These are phyloP conservation scores for Pygmarrhopalites habei DNA, from an alignment of 1,140 invertebrate species.

Conservation along the genomic window DNA sequence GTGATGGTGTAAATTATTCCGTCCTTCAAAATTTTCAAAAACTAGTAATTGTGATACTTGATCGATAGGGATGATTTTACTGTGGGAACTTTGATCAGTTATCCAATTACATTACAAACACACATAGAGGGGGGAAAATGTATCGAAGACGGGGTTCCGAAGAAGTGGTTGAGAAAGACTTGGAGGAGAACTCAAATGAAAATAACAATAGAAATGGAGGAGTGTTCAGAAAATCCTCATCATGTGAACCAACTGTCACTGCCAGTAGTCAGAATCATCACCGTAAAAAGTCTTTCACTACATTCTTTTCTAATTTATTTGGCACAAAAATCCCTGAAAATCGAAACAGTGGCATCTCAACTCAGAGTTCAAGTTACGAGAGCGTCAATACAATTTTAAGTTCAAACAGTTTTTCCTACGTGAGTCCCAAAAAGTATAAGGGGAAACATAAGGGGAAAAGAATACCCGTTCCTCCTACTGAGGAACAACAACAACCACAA, in stretches of 20 bases:
- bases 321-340: slow-evolving; percentile 15
- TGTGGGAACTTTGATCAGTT: too few relatives aligned
- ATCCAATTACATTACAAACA: too few relatives aligned
- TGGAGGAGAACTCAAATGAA: neutral
- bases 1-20: too few relatives aligned
- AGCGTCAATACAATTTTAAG: slow-evolving; percentile 32
- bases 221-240: slow-evolving; percentile 10
- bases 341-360: neutral
- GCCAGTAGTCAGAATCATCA: neutral
- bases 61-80: too few relatives aligned
- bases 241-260: slow-evolving; percentile 8
- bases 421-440: slow-evolving; percentile 25
- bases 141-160: neutral
- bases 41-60: too few relatives aligned
- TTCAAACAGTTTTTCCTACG: slow-evolving; percentile 34
- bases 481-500: slow-evolving; percentile 3
- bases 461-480: slow-evolving; percentile 25
- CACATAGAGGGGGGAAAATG: too few relatives aligned
- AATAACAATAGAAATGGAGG: neutral
- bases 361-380: slow-evolving; percentile 23
- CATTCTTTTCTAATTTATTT: slow-evolving; percentile 25
- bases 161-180: neutral
- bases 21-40: too few relatives aligned
- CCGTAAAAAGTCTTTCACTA: neutral
- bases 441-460: slow-evolving; percentile 24